These are phyloP conservation scores for Acrobasis consociella DNA, from an alignment of 2,888 invertebrate genomes.

Conservation along the genomic window DNA sequence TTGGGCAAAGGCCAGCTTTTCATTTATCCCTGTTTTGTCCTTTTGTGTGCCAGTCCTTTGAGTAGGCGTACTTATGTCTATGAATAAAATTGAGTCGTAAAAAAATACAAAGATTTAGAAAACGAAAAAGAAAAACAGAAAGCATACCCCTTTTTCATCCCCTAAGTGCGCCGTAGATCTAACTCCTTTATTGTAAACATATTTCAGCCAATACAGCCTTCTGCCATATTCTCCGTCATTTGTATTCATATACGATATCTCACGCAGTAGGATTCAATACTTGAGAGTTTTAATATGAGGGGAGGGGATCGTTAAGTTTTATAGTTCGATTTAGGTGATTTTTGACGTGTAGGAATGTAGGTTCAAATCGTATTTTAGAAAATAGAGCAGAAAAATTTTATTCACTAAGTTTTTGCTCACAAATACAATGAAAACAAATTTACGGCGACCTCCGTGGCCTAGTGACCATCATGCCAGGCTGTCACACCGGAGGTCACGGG, in stretches of 20 bases:
- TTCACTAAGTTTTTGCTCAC: too few species aligned
- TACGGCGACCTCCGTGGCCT: too few species aligned
- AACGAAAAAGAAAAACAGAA: constrained; percentile 3
- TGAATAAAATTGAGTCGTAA: background rate
- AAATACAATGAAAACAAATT: too few species aligned
- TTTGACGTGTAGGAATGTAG: background rate
- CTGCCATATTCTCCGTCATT: constrained; percentile 48
- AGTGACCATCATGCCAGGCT: too few species aligned
- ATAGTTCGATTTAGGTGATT: constrained; percentile 2
- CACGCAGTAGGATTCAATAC: constrained; percentile 32
- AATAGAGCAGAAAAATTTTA: too few species aligned
- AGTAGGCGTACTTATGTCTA: too few species aligned
- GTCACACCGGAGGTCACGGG: too few species aligned
- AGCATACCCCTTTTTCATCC: constrained; percentile 54
- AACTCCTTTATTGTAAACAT: constrained; percentile 68
- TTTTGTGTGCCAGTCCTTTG: too few species aligned
- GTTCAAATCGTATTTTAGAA: too few species aligned
- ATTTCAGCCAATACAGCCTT: constrained; percentile 64
- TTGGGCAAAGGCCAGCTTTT: too few species aligned
- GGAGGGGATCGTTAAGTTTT: constrained; percentile 13
- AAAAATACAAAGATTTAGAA: constrained; percentile 10
- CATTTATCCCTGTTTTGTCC: too few species aligned
- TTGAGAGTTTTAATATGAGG: constrained; percentile 5
- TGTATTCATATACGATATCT: constrained; percentile 57
- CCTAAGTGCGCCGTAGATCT: constrained; percentile 62